These are phyloP conservation scores for Perca fluviatilis DNA, from an alignment of 2,113 vertebrate genomes.

Conservation along the genomic window DNA sequence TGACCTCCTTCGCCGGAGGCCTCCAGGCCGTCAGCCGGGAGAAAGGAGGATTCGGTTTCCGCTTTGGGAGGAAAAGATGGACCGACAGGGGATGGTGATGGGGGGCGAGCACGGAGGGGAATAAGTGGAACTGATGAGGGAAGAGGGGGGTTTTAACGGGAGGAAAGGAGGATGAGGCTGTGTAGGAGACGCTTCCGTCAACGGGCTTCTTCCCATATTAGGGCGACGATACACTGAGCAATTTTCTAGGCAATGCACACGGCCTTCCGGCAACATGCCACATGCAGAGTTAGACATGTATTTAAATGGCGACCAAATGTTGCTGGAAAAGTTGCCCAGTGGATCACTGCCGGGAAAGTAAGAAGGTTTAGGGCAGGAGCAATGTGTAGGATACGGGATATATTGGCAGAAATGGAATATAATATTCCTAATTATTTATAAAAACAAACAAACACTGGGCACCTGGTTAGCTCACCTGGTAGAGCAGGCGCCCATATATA, in stretches of 20 bases:
- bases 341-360: not conserved
- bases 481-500: no score
- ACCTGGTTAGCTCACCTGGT: no score
- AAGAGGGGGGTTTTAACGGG: not conserved
- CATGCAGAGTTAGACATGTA: not conserved
- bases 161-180: not conserved
- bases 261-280: not conserved
- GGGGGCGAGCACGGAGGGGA: slow-evolving; percentile 3
- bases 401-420: no score
- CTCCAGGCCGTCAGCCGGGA: slow-evolving; percentile 83
- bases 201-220: not conserved
- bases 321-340: slow-evolving; percentile 6
- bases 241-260: not conserved
- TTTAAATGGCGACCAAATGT: not conserved
- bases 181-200: not conserved
- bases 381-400: no score
- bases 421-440: no score
- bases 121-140: not conserved
- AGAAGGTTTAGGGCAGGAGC: not conserved
- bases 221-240: not conserved
- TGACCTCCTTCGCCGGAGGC: slow-evolving; percentile 80
- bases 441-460: no score
- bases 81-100: slow-evolving; percentile 1
- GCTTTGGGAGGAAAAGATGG: slow-evolving; percentile 82
- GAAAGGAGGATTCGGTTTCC: slow-evolving; percentile 85